Evolutionary conservation across 1,140 invertebrate genomes (phyloP).

Genomic region (Vollenhovia emeryi): DNA sequence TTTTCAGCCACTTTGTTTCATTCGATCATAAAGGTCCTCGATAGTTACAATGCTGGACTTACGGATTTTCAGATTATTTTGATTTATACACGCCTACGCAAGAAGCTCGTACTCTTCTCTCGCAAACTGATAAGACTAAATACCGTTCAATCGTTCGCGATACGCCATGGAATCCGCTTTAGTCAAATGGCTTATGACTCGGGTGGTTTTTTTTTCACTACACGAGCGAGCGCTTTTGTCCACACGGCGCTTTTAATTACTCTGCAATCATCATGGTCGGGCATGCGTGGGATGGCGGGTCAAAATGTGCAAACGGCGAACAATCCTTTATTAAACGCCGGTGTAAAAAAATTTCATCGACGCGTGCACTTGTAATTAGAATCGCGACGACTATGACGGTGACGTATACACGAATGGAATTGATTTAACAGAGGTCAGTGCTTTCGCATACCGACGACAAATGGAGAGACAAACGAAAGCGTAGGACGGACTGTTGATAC

Average conservation of each 20-base stretch:
- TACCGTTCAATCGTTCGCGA: background rate
- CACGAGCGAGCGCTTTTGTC: background rate
- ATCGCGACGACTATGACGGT: background rate
- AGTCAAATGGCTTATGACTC: background rate
- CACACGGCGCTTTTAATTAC: constrained; percentile 15
- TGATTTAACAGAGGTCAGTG: constrained; percentile 24
- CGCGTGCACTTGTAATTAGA: constrained; percentile 9
- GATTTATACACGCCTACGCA: background rate
- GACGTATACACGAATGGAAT: background rate
- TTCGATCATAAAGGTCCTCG: background rate
- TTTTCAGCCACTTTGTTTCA: background rate
- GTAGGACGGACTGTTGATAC: constrained; percentile 21
- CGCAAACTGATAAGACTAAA: constrained; percentile 3
- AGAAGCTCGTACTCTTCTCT: background rate
- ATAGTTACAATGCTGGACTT: background rate
- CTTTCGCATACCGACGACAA: background rate
- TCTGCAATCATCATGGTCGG: background rate
- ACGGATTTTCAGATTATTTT: background rate
- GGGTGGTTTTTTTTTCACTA: background rate
- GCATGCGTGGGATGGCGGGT: too few relatives aligned
- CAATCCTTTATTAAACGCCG: background rate
- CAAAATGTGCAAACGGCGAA: background rate
- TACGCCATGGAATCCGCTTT: background rate
- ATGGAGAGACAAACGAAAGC: constrained; percentile 22
- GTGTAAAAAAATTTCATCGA: background rate